Percentiles rank a stretch among this genome's conserved stretches.
Conservation (phyloP, 2,113 vertebrate species). For the Panurus biarmicus region DNA sequence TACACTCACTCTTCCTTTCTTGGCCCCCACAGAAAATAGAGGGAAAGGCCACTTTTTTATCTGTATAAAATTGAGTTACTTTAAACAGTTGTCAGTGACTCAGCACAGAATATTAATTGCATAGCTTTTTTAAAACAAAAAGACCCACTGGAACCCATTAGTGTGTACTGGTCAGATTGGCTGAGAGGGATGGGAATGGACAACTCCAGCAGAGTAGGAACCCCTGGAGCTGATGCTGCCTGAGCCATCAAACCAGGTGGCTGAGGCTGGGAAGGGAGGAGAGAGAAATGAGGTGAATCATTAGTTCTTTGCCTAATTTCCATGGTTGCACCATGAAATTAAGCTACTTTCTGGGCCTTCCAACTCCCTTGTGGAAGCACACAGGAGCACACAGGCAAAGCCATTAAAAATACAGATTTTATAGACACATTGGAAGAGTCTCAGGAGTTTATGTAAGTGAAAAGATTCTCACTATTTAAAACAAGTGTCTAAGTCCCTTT, state of each 20-base stretch:
- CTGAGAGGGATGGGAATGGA: neutral
- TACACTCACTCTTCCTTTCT: neutral
- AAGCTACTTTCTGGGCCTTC: neutral
- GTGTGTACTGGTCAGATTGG: neutral
- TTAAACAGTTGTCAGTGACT: neutral
- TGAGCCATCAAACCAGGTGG: neutral
- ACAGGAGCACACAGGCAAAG: neutral
- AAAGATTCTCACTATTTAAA: neutral
- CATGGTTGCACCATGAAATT: neutral
- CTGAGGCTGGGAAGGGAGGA: neutral
- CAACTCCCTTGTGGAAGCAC: neutral
- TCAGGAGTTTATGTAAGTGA: neutral
- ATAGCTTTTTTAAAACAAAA: neutral
- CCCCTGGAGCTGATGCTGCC: neutral
- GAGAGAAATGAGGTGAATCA: neutral
- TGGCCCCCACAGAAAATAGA: neutral
- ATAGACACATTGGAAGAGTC: neutral
- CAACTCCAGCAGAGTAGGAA: accelerated
- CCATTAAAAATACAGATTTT: neutral
- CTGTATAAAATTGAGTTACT: neutral
- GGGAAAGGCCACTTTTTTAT: neutral
- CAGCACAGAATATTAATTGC: neutral
- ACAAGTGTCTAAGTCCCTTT: neutral
- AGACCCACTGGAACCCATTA: neutral
- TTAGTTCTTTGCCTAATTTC: neutral